Conservation (phyloP, 2,113 vertebrate species). For the Butorides virescens region DNA sequence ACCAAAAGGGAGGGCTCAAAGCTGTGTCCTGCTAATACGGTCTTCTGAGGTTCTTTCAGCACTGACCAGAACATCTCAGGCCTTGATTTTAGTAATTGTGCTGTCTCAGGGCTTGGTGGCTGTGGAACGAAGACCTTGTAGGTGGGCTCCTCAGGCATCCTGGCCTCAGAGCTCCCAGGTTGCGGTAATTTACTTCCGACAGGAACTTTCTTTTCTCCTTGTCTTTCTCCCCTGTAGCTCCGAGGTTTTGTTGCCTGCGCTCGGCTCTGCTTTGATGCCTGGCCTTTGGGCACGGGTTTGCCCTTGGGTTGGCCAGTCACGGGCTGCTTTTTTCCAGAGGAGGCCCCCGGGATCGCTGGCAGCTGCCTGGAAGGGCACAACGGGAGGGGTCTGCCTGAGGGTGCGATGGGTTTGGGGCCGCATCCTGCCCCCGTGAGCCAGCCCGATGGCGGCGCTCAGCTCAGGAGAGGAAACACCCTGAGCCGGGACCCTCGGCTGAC, state of each 20-base stretch:
- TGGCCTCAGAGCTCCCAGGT: background rate
- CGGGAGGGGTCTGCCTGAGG: background rate
- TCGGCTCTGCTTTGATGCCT: background rate
- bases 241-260: no score
- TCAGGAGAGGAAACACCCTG: background rate
- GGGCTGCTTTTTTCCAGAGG: background rate
- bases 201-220: no score
- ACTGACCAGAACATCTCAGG: background rate
- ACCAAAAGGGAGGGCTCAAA: background rate
- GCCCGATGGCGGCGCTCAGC: background rate
- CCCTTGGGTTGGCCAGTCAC: background rate
- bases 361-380: background rate
- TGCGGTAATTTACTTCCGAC: background rate
- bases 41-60: background rate
- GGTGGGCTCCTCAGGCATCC: background rate
- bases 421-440: background rate
- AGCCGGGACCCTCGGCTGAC: background rate
- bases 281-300: background rate
- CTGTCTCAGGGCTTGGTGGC: background rate
- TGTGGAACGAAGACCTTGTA: background rate
- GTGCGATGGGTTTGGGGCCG: no score
- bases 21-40: background rate
- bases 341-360: accelerated
- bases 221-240: background rate
- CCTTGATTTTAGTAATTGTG: background rate